These are phyloP conservation scores for Schizopygopsis pylzovi DNA, from an alignment of 2,797 vertebrate species.

Conservation along the genomic window DNA sequence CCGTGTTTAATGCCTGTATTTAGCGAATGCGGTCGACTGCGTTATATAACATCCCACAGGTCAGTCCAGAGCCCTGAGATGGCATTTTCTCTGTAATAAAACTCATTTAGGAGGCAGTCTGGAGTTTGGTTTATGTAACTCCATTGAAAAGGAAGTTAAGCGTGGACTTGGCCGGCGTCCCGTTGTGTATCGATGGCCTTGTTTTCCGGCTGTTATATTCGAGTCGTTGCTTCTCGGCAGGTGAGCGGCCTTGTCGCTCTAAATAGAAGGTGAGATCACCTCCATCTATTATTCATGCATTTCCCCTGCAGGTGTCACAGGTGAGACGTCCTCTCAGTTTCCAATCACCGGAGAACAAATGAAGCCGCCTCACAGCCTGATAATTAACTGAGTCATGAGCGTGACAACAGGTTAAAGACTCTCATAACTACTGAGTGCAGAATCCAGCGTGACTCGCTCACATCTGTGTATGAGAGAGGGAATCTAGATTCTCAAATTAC, in stretches of 20 bases:
- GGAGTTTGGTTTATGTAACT: neutral
- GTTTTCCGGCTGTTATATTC: neutral
- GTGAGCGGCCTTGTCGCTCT: neutral
- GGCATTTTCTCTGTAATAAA: neutral
- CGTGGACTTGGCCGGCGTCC: neutral
- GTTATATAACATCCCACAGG: neutral
- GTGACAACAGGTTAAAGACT: slow-evolving; percentile 23
- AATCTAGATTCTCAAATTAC: neutral
- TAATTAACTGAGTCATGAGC: slow-evolving; percentile 19
- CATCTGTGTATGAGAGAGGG: neutral
- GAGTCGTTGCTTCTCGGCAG: neutral
- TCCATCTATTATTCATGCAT: slow-evolving; percentile 34
- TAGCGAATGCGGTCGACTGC: neutral
- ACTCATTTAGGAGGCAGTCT: neutral
- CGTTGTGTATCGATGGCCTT: neutral
- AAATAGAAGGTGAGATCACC: slow-evolving; percentile 27
- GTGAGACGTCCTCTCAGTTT: slow-evolving; percentile 25
- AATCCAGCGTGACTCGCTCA: neutral
- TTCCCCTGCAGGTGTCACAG: slow-evolving; percentile 35
- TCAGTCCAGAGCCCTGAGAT: neutral
- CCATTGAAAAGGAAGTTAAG: neutral
- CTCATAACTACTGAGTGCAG: neutral
- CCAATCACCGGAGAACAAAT: slow-evolving; percentile 22
- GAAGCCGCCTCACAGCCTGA: slow-evolving; percentile 1
- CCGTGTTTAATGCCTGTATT: neutral